Percentiles rank a stretch among this genome's conserved stretches.
Conservation (phyloP, 2,888 invertebrate genomes). For the Brenthis ino region DNA sequence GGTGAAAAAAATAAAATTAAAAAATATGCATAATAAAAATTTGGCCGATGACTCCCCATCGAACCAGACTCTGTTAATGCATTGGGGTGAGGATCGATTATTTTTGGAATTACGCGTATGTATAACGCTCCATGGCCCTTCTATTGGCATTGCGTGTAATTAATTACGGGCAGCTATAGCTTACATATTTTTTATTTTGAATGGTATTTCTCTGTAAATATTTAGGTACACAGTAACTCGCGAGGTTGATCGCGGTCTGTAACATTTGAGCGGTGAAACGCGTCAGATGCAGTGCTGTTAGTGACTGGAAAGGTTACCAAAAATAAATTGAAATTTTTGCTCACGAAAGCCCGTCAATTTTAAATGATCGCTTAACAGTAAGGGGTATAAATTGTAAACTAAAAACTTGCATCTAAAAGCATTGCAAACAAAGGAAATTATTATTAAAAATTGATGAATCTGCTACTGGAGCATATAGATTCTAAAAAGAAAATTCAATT, state of each 20-base stretch:
- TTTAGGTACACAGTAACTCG: not conserved
- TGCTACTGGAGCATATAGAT: not conserved
- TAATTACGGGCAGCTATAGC: conserved; percentile 38
- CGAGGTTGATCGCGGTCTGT: not conserved
- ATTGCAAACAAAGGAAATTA: too few relatives aligned
- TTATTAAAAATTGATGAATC: too few relatives aligned
- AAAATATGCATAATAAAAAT: conserved; percentile 72
- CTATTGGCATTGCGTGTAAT: conserved; percentile 40
- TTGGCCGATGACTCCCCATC: conserved; percentile 70
- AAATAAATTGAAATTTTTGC: not conserved
- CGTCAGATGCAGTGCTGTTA: conserved; percentile 4
- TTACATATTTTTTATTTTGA: conserved; percentile 33
- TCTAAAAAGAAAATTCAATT: not conserved
- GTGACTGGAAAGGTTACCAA: not conserved
- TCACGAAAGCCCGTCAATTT: not conserved
- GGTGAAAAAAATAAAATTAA: conserved; percentile 76
- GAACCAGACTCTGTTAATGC: conserved; percentile 55
- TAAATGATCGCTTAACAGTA: not conserved
- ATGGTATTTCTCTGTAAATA: conserved; percentile 27
- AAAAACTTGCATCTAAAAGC: too few relatives aligned
- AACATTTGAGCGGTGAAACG: not conserved
- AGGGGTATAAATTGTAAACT: too few relatives aligned
- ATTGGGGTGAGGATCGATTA: conserved; percentile 65
- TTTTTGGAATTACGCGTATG: conserved; percentile 60
- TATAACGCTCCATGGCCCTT: conserved; percentile 40